Percentiles rank a stretch among this genome's conserved stretches.
Evolutionary conservation across 2,888 invertebrate species (phyloP).

Genomic region (Mantis religiosa): DNA sequence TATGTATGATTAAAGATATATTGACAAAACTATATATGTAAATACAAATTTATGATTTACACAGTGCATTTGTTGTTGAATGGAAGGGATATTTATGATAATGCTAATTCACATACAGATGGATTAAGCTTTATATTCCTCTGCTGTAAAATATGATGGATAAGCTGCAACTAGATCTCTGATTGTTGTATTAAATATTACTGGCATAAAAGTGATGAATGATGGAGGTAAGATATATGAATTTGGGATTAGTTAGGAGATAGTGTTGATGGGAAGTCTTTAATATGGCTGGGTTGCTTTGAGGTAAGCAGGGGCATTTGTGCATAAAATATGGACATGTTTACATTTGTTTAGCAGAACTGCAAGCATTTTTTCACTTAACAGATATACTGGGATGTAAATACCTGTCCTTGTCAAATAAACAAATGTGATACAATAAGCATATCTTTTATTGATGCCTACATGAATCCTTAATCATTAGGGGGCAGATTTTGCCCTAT

Average conservation of each 20-base stretch:
- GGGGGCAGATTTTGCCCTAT: no score
- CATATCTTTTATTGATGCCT: no score
- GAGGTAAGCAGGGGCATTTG: neutral
- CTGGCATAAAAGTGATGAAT: neutral
- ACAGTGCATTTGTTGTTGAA: neutral
- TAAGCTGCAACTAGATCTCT: neutral
- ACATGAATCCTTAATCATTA: no score
- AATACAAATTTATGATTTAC: neutral
- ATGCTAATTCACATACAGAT: neutral
- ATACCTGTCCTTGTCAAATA: neutral
- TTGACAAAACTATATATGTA: neutral
- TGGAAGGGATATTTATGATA: neutral
- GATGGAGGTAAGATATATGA: neutral
- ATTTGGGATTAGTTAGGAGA: neutral
- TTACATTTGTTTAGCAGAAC: neutral
- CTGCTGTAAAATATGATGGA: neutral
- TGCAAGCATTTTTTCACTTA: neutral
- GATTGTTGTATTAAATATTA: neutral
- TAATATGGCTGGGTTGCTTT: neutral
- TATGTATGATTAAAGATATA: neutral
- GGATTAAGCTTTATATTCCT: neutral
- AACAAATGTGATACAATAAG: neutral
- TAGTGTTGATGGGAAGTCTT: neutral
- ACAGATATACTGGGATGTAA: neutral
- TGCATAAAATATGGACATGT: neutral